Base-by-base conservation (phyloP, 2,888 invertebrate species). In the Campopleginae sp. region DNA sequence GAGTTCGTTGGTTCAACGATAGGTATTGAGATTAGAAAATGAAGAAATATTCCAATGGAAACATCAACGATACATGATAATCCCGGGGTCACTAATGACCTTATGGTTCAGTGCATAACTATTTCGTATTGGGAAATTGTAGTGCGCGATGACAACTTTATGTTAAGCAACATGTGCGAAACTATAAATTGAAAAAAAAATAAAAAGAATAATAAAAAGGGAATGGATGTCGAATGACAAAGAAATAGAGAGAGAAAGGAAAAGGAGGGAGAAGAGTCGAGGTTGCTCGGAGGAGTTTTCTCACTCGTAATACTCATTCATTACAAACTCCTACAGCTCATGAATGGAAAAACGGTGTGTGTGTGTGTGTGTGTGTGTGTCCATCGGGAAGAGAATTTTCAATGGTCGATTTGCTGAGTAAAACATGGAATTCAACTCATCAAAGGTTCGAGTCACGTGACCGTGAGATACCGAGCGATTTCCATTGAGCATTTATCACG, bases 311-410 rank as follows among this genome's bases (percentile, higher is more conserved):
- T 27, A 31, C 68, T 76, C 82, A 85, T 85, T 85, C 82, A 80
- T 85, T 79, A 65, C 48, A 75, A 27, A 65, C 46, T 33, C 12
- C 70, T 54, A 74, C 72, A 58, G 66, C 72, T 71, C 48, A 79
- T 82, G 82, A 85, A 82, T 82, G 82, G 71, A 63, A 61, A 80
- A 85, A 76, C 54, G 44, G 42, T 70, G 33, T 66, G 31, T 23
- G 42, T 70, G 33, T 66, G 31, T 23, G 42, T 70, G 33, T 66
- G 31, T 23, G 42, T 70, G 33, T 66, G 31, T 23, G 31, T 42
- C 31, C 4, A 61, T 58, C 27, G 42, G 42, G 10, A 51, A 33
- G 48, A 42, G 23, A 5, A 33, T 74, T 80, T 74, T 72, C 79
- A 44, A 27, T 68, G 44, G 61, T 75, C 38, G 14, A 27, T 17